These are phyloP conservation scores for Halyomorpha halys DNA, from an alignment of 1,140 invertebrate genomes.

Conservation along the genomic window DNA sequence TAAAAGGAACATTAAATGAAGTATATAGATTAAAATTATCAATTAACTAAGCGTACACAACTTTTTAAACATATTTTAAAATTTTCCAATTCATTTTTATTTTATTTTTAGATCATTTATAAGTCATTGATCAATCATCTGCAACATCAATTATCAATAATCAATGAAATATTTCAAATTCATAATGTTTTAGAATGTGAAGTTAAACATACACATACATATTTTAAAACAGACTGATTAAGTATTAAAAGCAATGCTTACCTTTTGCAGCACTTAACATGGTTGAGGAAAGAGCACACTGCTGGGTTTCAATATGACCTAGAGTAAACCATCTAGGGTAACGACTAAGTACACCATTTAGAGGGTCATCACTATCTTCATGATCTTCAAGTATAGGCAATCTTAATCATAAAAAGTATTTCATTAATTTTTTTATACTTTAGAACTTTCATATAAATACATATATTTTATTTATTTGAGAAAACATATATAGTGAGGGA, in stretches of 20 bases:
- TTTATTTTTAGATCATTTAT: too few relatives aligned
- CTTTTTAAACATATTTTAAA: too few relatives aligned
- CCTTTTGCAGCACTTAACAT: conserved; percentile 64
- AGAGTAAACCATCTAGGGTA: conserved; percentile 60
- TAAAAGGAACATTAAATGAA: too few relatives aligned
- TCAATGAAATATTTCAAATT: too few relatives aligned
- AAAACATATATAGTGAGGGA: neutral
- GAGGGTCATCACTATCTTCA: conserved; percentile 48
- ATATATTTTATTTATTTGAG: conserved; percentile 8
- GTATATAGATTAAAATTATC: too few relatives aligned
- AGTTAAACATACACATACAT: too few relatives aligned
- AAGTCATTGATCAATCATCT: too few relatives aligned
- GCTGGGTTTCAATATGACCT: conserved; percentile 68
- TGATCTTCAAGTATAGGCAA: conserved; percentile 67
- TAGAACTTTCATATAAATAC: neutral
- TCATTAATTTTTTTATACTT: neutral
- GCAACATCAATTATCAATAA: too few relatives aligned
- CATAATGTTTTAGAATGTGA: too few relatives aligned
- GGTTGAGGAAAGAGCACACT: conserved; percentile 67
- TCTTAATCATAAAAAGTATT: conserved; percentile 37
- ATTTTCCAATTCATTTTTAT: too few relatives aligned
- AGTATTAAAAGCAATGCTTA: conserved; percentile 33
- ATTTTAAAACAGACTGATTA: too few relatives aligned
- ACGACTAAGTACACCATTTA: conserved; percentile 42
- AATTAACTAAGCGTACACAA: too few relatives aligned